Base-by-base conservation (phyloP, 2,888 invertebrate species). In the Plutella xylostella region DNA sequence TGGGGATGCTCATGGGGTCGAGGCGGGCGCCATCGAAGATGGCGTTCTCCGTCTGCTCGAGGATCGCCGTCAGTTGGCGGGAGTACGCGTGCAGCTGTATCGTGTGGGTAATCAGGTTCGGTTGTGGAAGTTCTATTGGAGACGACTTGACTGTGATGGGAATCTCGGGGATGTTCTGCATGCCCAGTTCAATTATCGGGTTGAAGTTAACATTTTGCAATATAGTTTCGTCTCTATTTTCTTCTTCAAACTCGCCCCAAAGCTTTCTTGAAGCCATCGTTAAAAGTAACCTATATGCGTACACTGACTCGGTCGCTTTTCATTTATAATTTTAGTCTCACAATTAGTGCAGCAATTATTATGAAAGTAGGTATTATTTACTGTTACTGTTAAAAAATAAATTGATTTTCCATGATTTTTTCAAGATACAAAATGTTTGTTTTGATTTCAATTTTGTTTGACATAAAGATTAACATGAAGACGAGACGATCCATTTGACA, bases 151-250 rank as follows among this genome's bases (percentile, higher is more conserved):
- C 80, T 22, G 72, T 69, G 38, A 78, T 82, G 0, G 79, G 76
- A 56, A 79, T 78, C 64, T 83, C 83, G 1, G 83, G 80, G 44
- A 84, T 83, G 46, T 82, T 82, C 59, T 82, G 83, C 79, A 84
- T 73, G 6, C 83, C 84, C 37, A 83, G 60, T 57, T 85, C 85
- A 41, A 85, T 84, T 15, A 85, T 79, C 1, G 84, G 84, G 47
- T 78, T 80, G 50, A 85, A 84, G 52, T 84, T 83, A 2, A 83
- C 83, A 42, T 66, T 78, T 50, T 80, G 79, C 18, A 77, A 53
- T 50, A 77, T 53, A 1, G 68, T 61, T 42, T 78, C 73, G 41
- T 79, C 73, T 21, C 62, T 61, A 38, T 57, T 63, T 42, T 71
- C 72, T 18, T 73, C 67, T 50, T 79, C 78, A 47, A 79, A 65